Conservation (phyloP, 1,140 invertebrate genomes). For the Ectropis grisescens region DNA sequence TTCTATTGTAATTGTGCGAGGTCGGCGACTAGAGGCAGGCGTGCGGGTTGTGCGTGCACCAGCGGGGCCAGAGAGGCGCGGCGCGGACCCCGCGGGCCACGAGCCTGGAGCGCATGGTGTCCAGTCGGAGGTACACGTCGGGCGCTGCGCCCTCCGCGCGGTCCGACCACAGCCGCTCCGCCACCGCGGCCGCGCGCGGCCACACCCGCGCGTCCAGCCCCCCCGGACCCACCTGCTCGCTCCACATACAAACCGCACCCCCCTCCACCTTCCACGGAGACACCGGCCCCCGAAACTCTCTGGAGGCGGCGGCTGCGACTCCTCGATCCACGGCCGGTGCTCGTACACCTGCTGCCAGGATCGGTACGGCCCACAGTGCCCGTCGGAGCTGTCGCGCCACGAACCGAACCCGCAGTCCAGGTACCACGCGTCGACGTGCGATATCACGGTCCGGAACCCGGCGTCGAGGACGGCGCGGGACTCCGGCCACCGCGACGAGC, state of each 20-base stretch:
- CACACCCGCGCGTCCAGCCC: constrained; percentile 77
- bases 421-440: constrained; percentile 89
- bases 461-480: constrained; percentile 80
- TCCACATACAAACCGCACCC: constrained; percentile 81
- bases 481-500: constrained; percentile 81
- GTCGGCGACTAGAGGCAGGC: constrained; percentile 72
- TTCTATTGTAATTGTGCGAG: no score
- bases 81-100: constrained; percentile 73
- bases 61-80: constrained; percentile 81
- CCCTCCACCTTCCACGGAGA: constrained; percentile 83
- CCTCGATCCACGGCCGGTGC: constrained; percentile 80
- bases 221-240: constrained; percentile 75
- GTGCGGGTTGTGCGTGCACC: constrained; percentile 81
- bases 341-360: constrained; percentile 88
- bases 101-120: constrained; percentile 75
- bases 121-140: constrained; percentile 77
- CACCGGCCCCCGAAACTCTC: no score
- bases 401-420: constrained; percentile 87
- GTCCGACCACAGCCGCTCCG: constrained; percentile 73
- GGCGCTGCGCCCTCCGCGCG: constrained; percentile 41
- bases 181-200: constrained; percentile 79
- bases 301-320: no score
- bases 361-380: constrained; percentile 83
- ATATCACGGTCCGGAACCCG: constrained; percentile 83
- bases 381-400: constrained; percentile 78